Conservation (phyloP, 2,888 invertebrate species). For the Odontomyia ornata region DNA sequence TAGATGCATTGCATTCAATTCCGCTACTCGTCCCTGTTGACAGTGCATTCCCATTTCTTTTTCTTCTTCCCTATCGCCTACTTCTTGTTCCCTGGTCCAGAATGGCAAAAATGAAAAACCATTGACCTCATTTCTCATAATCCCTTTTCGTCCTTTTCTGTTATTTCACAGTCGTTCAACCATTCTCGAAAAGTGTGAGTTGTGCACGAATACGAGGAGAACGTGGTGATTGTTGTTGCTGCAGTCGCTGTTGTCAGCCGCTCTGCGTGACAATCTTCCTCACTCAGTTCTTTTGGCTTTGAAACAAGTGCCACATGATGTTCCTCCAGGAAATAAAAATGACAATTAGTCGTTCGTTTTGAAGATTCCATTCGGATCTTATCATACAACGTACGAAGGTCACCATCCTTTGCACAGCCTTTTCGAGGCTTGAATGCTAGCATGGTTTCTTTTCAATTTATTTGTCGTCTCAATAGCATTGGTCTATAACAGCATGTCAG, state of each 20-base stretch:
- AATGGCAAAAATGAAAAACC: constrained; percentile 36
- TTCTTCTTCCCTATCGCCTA: not conserved
- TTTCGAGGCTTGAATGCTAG: not conserved
- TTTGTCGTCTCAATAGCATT: not conserved
- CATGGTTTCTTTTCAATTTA: constrained; percentile 11
- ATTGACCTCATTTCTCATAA: constrained; percentile 38
- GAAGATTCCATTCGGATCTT: constrained; percentile 13
- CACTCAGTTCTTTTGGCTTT: constrained; percentile 21
- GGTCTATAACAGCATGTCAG: not conserved
- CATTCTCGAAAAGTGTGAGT: constrained; percentile 21
- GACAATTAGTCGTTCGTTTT: constrained; percentile 42
- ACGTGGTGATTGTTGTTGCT: not conserved
- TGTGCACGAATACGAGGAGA: constrained; percentile 19
- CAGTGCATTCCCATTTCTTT: constrained; percentile 31
- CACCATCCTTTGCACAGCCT: constrained; percentile 13
- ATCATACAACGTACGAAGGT: constrained; percentile 7
- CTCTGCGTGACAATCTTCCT: constrained; percentile 24
- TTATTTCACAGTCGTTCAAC: constrained; percentile 24
- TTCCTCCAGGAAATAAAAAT: constrained; percentile 39
- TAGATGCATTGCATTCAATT: constrained; percentile 15
- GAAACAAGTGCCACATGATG: constrained; percentile 41
- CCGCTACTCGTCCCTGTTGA: constrained; percentile 21
- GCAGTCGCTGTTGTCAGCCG: constrained; percentile 2
- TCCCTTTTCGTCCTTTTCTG: constrained; percentile 30
- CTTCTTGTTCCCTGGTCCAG: constrained; percentile 1